Conservation (phyloP, 2,113 vertebrate species). For the Varanus komodoensis region DNA sequence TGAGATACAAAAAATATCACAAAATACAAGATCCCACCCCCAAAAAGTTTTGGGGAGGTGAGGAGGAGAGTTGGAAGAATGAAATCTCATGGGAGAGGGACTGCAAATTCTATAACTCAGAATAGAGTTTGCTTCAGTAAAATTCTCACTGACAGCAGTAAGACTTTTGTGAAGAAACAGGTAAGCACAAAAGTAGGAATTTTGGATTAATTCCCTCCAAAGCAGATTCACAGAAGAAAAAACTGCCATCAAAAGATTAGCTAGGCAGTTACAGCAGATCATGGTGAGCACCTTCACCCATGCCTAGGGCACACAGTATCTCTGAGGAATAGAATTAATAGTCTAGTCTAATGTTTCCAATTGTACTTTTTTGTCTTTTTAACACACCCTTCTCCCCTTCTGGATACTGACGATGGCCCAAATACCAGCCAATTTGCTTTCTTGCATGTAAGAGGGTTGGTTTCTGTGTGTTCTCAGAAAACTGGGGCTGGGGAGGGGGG, state of each 20-base stretch:
- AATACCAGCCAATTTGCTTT: background rate
- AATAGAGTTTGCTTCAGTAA: background rate
- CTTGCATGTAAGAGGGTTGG: background rate
- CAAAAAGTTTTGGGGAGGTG: no score
- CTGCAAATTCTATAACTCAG: no score
- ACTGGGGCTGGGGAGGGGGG: background rate
- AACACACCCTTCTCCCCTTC: background rate
- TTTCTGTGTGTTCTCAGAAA: background rate
- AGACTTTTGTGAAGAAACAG: background rate
- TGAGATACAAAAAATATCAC: background rate
- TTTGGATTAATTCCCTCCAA: background rate
- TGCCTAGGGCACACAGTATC: background rate
- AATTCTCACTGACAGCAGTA: background rate
- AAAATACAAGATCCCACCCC: no score
- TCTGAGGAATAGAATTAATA: background rate
- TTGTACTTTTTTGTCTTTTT: background rate
- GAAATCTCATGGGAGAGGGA: background rate
- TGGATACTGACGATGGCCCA: background rate
- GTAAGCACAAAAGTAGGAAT: background rate
- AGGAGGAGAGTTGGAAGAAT: background rate
- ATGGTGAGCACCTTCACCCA: background rate
- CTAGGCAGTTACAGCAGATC: background rate
- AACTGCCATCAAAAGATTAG: background rate
- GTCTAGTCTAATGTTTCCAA: background rate
- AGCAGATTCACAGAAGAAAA: background rate